Base-by-base conservation (phyloP, 2,113 vertebrate species). In the Clarias gariepinus region DNA sequence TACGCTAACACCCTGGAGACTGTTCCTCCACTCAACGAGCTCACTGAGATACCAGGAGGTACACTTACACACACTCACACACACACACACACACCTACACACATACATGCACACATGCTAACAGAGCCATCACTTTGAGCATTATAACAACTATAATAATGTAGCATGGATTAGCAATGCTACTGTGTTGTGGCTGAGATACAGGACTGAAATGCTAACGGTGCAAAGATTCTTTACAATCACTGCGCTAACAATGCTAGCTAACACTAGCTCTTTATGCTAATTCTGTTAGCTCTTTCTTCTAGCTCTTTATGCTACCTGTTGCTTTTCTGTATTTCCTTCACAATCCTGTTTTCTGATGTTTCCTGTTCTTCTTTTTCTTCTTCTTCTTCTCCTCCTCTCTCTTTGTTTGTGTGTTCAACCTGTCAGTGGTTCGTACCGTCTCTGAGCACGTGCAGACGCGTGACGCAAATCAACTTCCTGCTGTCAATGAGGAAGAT, bases 1-100 rank as follows among this genome's bases (percentile, higher is more conserved):
- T 99, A 99, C 0, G 97, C 98, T 0, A 96, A 99, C 94, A 98
- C 98, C 0, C 93, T 99, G 89, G 98, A 99, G 81, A 96, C 96
- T 0, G 98, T 99, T 85, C 98, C 98, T 0, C 96, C 98, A 0
- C 96, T 99, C 80, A 95, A 93, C 0, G 97, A 99, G 92, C 95
- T 99, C 89, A 99, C 96, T 0, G 95, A 98, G 85, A 95, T 99
- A 60, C 97, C 98, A 0, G 95, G 97, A 94, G 95, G 96, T 98
- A 92, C 92, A 94, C 0, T n/a, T 33, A 41, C 6, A 36, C 64
- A 57, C 63, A 57, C 47, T 55, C n/a, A 19, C 25, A 18, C 47
- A 28, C 25, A 77, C 19, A 74, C 6, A 18, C 28, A 36, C 68
- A 36, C 68, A 69, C 33, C 36, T 19, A 76, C 36, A 76, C 23